phyloP scores from a whole-genome alignment of 2,797 vertebrate genomes.

The Spea hammondii region DNA sequence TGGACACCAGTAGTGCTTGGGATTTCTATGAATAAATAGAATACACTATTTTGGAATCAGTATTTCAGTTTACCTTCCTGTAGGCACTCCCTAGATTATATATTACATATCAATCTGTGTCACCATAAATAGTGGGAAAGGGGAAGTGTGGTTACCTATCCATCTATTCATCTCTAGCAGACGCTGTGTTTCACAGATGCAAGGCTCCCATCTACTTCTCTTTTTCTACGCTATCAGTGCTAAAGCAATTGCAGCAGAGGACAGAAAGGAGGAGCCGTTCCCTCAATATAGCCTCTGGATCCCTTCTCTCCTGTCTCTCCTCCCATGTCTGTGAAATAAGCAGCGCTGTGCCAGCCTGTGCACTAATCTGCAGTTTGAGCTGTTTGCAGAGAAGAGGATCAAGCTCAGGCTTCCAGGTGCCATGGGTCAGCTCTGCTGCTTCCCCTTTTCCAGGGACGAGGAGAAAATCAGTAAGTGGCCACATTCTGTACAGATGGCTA shows the following conservation, averaged over 20 bases:
- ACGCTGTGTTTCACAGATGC: neutral
- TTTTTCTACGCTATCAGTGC: constrained; percentile 57
- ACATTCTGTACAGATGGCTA: constrained; percentile 24
- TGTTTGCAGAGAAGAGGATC: constrained; percentile 51
- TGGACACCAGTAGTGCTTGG: no score
- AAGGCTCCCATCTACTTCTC: neutral
- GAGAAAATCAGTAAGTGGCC: constrained; percentile 92
- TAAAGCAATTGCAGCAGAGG: constrained; percentile 65
- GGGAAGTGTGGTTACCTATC: no score
- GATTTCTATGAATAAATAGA: no score
- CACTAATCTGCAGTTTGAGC: constrained; percentile 50
- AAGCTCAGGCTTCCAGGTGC: constrained; percentile 57
- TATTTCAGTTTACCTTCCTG: no score
- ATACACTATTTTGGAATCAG: no score
- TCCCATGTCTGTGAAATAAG: constrained; percentile 53
- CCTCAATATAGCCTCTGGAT: constrained; percentile 61
- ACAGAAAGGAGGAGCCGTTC: constrained; percentile 64
- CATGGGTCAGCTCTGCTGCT: constrained; percentile 99
- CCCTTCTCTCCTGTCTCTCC: constrained; percentile 56
- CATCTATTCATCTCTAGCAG: no score
- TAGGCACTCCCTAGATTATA: no score
- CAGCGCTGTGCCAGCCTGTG: constrained; percentile 45
- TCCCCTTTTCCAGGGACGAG: constrained; percentile 89
- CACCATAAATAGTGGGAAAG: no score
- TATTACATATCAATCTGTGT: no score